phyloP scores from a whole-genome alignment of 2,888 invertebrate species.

The Epinotia bilunana region DNA sequence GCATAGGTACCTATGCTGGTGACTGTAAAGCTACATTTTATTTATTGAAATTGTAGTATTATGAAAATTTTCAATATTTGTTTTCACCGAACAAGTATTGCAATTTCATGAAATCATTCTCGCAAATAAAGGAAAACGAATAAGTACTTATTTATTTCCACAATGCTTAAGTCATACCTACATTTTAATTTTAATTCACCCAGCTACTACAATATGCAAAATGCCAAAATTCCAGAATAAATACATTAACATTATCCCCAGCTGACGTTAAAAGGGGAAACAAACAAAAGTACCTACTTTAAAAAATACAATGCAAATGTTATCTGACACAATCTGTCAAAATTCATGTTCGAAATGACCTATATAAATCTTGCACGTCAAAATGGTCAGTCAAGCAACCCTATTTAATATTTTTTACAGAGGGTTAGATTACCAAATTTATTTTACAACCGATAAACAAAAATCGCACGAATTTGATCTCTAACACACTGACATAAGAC shows the following conservation, averaged over 20 bases:
- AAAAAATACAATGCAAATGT: conserved; percentile 37
- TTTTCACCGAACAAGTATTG: no score
- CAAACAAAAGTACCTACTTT: conserved; percentile 51
- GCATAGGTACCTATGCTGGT: no score
- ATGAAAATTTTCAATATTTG: no score
- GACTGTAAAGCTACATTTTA: no score
- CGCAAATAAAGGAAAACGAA: no score
- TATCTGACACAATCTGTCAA: conserved; percentile 47
- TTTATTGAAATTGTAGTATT: no score
- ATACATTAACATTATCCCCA: conserved; percentile 34
- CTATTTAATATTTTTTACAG: conserved; percentile 39
- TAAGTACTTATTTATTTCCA: neutral
- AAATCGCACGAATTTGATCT: conserved; percentile 17
- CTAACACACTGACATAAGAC: neutral
- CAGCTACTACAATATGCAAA: neutral
- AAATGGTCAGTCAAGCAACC: conserved; percentile 47
- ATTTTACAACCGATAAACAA: neutral
- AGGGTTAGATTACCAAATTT: conserved; percentile 23
- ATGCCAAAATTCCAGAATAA: conserved; percentile 33
- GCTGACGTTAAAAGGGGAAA: conserved; percentile 28
- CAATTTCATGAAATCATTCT: no score
- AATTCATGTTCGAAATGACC: conserved; percentile 56
- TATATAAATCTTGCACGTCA: conserved; percentile 61
- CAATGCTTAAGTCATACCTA: neutral
- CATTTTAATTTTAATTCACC: conserved; percentile 16